Conservation (phyloP, 2,888 invertebrate species). For the Noctuana brunneofusca region DNA sequence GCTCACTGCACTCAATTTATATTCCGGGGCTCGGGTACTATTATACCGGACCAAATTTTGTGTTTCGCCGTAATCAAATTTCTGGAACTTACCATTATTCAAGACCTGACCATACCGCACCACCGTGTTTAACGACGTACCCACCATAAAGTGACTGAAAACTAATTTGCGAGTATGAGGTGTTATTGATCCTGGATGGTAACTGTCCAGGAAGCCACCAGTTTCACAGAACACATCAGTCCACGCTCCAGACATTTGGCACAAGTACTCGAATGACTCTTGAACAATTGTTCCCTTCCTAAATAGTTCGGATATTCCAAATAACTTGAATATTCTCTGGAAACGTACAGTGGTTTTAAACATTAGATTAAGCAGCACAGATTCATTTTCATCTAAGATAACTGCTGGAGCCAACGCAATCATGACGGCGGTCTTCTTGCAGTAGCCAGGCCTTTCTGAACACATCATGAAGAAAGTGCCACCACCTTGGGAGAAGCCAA, state of each 20-base stretch:
- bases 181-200: constrained; percentile 44
- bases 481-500: constrained; percentile 88
- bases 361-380: background rate
- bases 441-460: constrained; percentile 54
- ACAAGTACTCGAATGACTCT: constrained; percentile 33
- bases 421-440: constrained; percentile 16
- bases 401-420: constrained; percentile 19
- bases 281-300: constrained; percentile 33
- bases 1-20: constrained; percentile 51
- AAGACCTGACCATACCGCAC: constrained; percentile 50
- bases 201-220: constrained; percentile 32
- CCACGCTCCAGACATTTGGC: constrained; percentile 24
- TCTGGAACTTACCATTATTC: constrained; percentile 43
- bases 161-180: constrained; percentile 36
- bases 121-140: constrained; percentile 51
- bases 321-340: constrained; percentile 14
- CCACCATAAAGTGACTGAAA: constrained; percentile 49
- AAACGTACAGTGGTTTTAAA: background rate
- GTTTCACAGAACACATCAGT: constrained; percentile 35
- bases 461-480: constrained; percentile 81
- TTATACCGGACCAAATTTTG: constrained; percentile 48
- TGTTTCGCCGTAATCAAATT: constrained; percentile 48
- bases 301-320: constrained; percentile 35
- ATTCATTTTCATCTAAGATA: background rate
- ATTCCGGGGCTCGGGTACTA: constrained; percentile 46